phyloP scores from a whole-genome alignment of 2,888 invertebrate species.

The Netelia melanura region DNA sequence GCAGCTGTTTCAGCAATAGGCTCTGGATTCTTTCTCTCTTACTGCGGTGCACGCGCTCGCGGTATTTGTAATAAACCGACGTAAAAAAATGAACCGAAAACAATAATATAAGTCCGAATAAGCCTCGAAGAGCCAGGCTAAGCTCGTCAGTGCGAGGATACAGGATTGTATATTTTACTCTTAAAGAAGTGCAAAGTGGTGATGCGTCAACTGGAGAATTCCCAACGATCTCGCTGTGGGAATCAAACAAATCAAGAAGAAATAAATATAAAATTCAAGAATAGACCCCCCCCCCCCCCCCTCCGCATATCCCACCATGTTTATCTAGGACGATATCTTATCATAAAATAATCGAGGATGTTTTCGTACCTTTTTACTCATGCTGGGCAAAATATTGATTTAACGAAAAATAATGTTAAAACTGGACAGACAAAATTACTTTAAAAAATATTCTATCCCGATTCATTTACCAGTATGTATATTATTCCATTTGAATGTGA shows the following conservation, averaged over 20 bases:
- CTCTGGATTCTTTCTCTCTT: conserved; percentile 38
- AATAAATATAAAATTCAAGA: not conserved
- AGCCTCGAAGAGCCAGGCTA: conserved; percentile 68
- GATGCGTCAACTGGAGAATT: conserved; percentile 64
- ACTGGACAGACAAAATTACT: not conserved
- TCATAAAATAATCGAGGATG: too few relatives aligned
- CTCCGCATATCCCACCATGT: too few relatives aligned
- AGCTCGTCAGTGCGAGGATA: conserved; percentile 64
- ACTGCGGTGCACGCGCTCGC: conserved; percentile 62
- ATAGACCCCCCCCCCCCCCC: too few relatives aligned
- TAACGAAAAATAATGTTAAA: not conserved
- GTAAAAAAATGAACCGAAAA: conserved; percentile 22
- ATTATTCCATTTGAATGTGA: not conserved
- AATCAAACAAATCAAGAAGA: not conserved
- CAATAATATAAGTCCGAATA: conserved; percentile 28
- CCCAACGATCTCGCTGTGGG: conserved; percentile 59
- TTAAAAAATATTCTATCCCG: not conserved
- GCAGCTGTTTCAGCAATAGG: conserved; percentile 63
- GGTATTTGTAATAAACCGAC: conserved; percentile 49
- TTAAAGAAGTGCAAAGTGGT: conserved; percentile 68
- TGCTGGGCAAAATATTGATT: too few relatives aligned
- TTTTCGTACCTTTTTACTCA: not conserved
- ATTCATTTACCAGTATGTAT: too few relatives aligned
- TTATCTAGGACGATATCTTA: too few relatives aligned
- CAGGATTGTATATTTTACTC: conserved; percentile 38